Evolutionary conservation across 2,888 invertebrate species (phyloP).

Genomic region (Chrysolina americana): DNA sequence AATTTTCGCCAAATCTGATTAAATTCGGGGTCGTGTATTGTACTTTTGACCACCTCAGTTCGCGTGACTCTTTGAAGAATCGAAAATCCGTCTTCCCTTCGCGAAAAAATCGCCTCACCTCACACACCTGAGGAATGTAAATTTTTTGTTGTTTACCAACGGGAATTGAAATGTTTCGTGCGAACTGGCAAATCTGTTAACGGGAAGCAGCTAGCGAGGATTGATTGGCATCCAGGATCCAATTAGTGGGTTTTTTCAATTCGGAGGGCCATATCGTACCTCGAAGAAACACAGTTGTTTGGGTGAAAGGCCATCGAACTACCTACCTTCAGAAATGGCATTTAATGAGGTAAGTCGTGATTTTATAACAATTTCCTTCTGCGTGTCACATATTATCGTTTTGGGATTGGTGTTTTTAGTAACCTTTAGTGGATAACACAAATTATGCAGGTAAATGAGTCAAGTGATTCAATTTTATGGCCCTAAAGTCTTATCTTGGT

Average conservation of each 20-base stretch:
- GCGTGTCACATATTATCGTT: slow-evolving; percentile 32
- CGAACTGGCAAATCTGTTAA: slow-evolving; percentile 44
- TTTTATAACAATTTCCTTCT: slow-evolving; percentile 37
- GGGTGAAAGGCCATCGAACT: slow-evolving; percentile 73
- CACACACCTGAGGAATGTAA: slow-evolving; percentile 57
- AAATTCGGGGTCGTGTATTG: background rate
- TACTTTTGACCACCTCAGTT: background rate
- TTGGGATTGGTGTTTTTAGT: background rate
- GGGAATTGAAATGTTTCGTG: slow-evolving; percentile 40
- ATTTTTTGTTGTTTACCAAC: slow-evolving; percentile 52
- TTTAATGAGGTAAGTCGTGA: slow-evolving; percentile 80
- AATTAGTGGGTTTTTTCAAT: background rate
- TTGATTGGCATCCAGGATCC: background rate
- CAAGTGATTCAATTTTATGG: no score
- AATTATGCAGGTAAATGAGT: no score
- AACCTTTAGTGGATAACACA: background rate
- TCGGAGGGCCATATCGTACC: background rate
- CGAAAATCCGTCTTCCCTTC: background rate
- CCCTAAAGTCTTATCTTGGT: background rate
- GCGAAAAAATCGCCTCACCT: slow-evolving; percentile 28
- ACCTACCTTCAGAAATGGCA: slow-evolving; percentile 80
- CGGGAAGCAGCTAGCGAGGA: slow-evolving; percentile 15
- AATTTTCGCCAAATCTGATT: slow-evolving; percentile 23
- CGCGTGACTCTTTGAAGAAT: background rate
- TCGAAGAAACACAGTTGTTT: slow-evolving; percentile 25